Conservation (phyloP, 1,140 invertebrate species). For the Cotesia chilonis region DNA sequence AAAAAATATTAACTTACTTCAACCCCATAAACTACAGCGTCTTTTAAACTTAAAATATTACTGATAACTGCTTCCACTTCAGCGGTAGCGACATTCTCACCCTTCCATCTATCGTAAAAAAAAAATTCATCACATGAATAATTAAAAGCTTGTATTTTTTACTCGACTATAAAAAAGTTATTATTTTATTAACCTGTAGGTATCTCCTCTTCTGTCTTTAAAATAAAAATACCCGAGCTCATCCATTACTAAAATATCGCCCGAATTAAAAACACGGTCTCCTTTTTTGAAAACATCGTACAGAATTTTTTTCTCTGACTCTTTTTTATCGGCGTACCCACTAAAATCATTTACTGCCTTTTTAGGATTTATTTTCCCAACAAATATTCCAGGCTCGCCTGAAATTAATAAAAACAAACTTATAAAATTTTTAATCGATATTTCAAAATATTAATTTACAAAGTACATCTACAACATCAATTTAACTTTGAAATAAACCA, state of each 20-base stretch:
- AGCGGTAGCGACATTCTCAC: slow-evolving; percentile 96
- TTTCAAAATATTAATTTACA: too few relatives aligned
- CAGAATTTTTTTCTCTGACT: slow-evolving; percentile 92
- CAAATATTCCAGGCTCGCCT: slow-evolving; percentile 77
- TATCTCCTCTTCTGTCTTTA: slow-evolving; percentile 94
- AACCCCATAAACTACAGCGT: slow-evolving; percentile 87
- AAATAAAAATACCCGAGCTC: slow-evolving; percentile 95
- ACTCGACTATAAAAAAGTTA: slow-evolving; percentile 8
- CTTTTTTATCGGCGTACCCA: slow-evolving; percentile 89
- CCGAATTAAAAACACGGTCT: slow-evolving; percentile 92
- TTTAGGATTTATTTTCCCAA: slow-evolving; percentile 82
- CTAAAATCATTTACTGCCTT: slow-evolving; percentile 74
- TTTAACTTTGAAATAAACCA: neutral
- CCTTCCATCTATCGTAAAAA: slow-evolving; percentile 76
- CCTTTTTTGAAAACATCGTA: slow-evolving; percentile 84
- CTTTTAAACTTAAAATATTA: slow-evolving; percentile 77
- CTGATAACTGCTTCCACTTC: slow-evolving; percentile 95
- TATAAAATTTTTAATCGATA: too few relatives aligned
- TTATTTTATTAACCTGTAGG: slow-evolving; percentile 75
- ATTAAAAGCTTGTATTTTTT: neutral
- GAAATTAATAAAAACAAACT: slow-evolving; percentile 4
- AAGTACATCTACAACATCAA: neutral
- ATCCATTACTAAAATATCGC: slow-evolving; percentile 92
- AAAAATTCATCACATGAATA: slow-evolving; percentile 2
- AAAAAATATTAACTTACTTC: slow-evolving; percentile 68